Base-by-base conservation (phyloP, 2,797 vertebrate species). In the Lagorchestes hirsutus region DNA sequence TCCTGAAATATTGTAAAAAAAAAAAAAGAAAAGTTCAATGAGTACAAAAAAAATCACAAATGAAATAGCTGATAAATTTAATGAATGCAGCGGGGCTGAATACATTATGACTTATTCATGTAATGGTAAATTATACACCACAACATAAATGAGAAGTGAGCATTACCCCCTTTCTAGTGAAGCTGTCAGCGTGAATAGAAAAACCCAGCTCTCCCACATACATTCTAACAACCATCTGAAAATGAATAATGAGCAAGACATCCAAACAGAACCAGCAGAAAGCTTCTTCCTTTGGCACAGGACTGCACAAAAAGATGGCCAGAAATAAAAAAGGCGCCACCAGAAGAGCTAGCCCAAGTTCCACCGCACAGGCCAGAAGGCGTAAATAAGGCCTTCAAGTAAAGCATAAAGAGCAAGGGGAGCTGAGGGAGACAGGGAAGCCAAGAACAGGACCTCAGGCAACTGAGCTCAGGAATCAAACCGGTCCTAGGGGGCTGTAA, bases 401-500 rank as follows among this genome's bases (percentile, higher is more conserved):
- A 74, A 10, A 74, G 62, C 4, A 3, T 12, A 59, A 67, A 34
- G 31, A n/a, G 62, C 34, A 5, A 67, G 34, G 14, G 67, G 6
- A 40, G n/a, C 1, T 40, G 67, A 1, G 34, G 34, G 18, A 11
- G 18, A 74, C 2, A 3, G 18, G 18, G 34, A 82, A 24, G n/a
- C n/a, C n/a, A 22, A 82, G n/a, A 22, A 24, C 18, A 22, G 67
- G n/a, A 9, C 5, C 16, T n/a, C n/a, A 82, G n/a, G 6, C 24
- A 46, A 82, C 8, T 40, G 6, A n/a, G 16, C 14, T n/a, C 31
- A 67, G 31, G 13, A 34, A 34, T 62, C 3, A 31, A 31, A 62
- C 31, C 0, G 31, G 9, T 31, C 59, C 3, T 62, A 62, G 31
- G 10, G 1, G 1, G 1, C 28, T 0, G 1, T 5, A 67, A 5